Evolutionary conservation across 2,113 vertebrate species (phyloP).

Genomic region (Calyptommatus sinebrachiatus): DNA sequence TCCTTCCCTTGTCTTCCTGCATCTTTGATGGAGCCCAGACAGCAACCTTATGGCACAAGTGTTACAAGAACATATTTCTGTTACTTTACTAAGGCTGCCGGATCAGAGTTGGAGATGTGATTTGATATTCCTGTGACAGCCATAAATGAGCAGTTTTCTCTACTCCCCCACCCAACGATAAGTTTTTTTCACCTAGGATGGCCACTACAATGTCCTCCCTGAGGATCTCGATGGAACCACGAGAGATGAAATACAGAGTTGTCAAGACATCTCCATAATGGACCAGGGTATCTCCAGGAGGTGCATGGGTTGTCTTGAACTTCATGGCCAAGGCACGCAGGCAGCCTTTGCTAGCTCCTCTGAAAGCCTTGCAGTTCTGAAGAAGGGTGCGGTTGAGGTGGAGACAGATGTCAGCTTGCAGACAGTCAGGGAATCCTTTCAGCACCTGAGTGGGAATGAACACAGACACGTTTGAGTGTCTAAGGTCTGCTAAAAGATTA

Average conservation of each 20-base stretch:
- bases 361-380: slow-evolving; percentile 92
- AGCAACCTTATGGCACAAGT: too few species aligned
- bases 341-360: slow-evolving; percentile 92
- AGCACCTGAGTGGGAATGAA: slow-evolving; percentile 77
- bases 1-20: too few species aligned
- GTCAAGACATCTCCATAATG: slow-evolving; percentile 94
- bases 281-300: slow-evolving; percentile 92
- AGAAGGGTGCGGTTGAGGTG: slow-evolving; percentile 92
- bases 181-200: slow-evolving; percentile 83
- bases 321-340: slow-evolving; percentile 91
- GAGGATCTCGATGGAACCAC: slow-evolving; percentile 96
- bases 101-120: too few species aligned
- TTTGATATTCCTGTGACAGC: not conserved
- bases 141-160: not conserved
- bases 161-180: not conserved
- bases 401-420: slow-evolving; percentile 97
- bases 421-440: slow-evolving; percentile 97
- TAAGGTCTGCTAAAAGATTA: not conserved
- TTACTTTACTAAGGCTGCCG: too few species aligned
- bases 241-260: slow-evolving; percentile 95
- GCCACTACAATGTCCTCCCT: slow-evolving; percentile 93
- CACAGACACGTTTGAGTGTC: not conserved
- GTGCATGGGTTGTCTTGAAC: slow-evolving; percentile 93
- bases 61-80: too few species aligned
- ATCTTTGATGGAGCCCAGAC: too few species aligned